Conservation (phyloP, 2,797 vertebrate genomes). For the Thunnus albacares region DNA sequence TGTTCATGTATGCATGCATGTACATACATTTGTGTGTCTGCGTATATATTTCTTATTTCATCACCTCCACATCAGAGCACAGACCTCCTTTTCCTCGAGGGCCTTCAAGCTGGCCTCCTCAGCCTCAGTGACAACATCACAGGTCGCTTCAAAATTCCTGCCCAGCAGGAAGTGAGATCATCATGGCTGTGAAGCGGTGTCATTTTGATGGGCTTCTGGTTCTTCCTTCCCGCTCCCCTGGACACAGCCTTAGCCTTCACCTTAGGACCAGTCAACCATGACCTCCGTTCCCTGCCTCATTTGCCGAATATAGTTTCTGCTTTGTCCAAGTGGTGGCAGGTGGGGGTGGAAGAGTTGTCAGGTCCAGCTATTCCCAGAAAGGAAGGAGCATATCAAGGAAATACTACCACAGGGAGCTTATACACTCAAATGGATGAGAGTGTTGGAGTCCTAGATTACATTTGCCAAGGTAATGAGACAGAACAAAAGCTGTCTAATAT, state of each 20-base stretch:
- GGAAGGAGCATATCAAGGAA: constrained; percentile 38
- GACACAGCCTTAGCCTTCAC: constrained; percentile 66
- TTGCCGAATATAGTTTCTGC: constrained; percentile 75
- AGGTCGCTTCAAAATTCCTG: constrained; percentile 56
- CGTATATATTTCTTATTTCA: constrained; percentile 31
- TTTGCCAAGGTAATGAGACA: constrained; percentile 80
- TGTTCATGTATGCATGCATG: constrained; percentile 14
- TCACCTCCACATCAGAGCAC: constrained; percentile 25
- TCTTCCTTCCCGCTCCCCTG: constrained; percentile 41
- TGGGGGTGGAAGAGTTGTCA: constrained; percentile 68
- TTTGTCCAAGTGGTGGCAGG: constrained; percentile 72
- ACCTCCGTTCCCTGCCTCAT: constrained; percentile 73
- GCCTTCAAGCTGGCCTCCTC: constrained; percentile 28
- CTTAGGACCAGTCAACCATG: constrained; percentile 68
- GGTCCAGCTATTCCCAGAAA: constrained; percentile 56
- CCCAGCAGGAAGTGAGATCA: constrained; percentile 69
- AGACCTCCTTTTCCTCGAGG: constrained; percentile 30
- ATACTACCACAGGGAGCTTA: constrained; percentile 51
- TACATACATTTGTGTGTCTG: constrained; percentile 20
- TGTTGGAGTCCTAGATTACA: constrained; percentile 69
- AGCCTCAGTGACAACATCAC: constrained; percentile 43
- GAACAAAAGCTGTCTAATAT: constrained; percentile 77
- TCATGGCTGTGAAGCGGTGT: constrained; percentile 55
- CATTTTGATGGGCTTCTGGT: constrained; percentile 57
- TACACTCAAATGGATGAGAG: constrained; percentile 52